Base-by-base conservation (phyloP, 1,140 invertebrate genomes). In the Drosophila ogumai region DNA sequence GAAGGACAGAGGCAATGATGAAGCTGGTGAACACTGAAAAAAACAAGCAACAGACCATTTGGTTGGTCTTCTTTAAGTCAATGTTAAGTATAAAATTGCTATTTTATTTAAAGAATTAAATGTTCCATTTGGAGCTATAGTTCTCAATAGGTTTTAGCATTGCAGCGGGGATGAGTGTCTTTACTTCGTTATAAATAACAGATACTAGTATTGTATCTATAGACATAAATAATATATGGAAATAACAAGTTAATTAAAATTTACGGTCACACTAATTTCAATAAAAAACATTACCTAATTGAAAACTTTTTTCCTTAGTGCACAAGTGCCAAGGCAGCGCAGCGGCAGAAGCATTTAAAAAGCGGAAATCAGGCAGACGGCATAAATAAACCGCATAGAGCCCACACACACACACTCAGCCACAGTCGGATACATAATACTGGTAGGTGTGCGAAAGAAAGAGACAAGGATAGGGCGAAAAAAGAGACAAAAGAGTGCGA, bases 311-410 rank as follows among this genome's bases (percentile, higher is more conserved):
- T 43, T 44, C 8, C 6, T 8, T 3, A 63, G 57, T 49, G 65
- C 32, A 47, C 28, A 34, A 38, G 52, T n/a, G 41, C 19, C 25
- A 19, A 50, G 44, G 41, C 50, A 58, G 52, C 52, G n/a, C 17
- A 59, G 44, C 46, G 61, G 36, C 60, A 72, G 84, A 81, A 84
- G 72, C 84, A 88, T 87, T 87, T 88, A 87, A 87, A 87, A 88
- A 90, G 80, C 84, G 84, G 84, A 88, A 88, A 88, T 88, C 85
- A 90, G 68, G 85, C 85, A 88, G 84, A 88, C 84, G 64, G 75
- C 80, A 81, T 82, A 88, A 87, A 88, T 82, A 78, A 78, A 78
- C 75, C 79, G 71, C 79, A 77, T 69, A 82, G 61, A 50, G 46
- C 58, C 31, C 44, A 46, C 38, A 52, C 57, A 50, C 75, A 59